These are phyloP conservation scores for Zaprionus camerounensis DNA, from an alignment of 1,140 invertebrate genomes.

Conservation along the genomic window DNA sequence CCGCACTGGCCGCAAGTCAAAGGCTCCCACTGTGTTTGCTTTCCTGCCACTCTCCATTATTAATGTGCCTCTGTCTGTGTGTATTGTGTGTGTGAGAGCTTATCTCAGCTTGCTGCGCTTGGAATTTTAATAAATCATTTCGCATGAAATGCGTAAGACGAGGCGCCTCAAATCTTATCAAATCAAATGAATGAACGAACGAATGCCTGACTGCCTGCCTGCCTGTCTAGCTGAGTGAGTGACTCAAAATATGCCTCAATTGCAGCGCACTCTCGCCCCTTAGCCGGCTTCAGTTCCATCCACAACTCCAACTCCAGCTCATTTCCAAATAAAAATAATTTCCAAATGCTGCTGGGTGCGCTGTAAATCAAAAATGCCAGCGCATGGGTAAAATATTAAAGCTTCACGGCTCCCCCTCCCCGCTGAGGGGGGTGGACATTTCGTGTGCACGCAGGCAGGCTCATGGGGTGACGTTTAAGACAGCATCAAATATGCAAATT, in stretches of 20 bases:
- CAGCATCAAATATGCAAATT: slow-evolving; percentile 75
- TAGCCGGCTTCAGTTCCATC: slow-evolving; percentile 29
- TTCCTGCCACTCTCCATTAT: slow-evolving; percentile 17
- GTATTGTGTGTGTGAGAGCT: not conserved
- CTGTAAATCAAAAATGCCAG: slow-evolving; percentile 75
- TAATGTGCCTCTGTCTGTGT: not conserved
- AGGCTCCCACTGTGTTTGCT: slow-evolving; percentile 37
- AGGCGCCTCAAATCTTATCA: slow-evolving; percentile 54
- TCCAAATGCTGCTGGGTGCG: slow-evolving; percentile 47
- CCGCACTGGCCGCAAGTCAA: slow-evolving; percentile 48
- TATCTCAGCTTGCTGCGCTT: slow-evolving; percentile 28
- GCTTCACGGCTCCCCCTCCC: not conserved
- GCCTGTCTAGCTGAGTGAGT: slow-evolving; percentile 37
- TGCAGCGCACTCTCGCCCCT: slow-evolving; percentile 31
- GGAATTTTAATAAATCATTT: slow-evolving; percentile 83
- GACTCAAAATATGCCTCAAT: slow-evolving; percentile 44
- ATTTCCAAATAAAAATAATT: slow-evolving; percentile 59
- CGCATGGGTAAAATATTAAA: slow-evolving; percentile 62
- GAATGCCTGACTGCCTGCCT: slow-evolving; percentile 27
- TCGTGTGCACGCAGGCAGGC: not conserved
- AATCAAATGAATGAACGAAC: slow-evolving; percentile 77
- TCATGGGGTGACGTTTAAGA: slow-evolving; percentile 33
- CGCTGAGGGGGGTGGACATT: not conserved
- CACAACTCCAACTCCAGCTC: slow-evolving; percentile 19
- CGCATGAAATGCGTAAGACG: slow-evolving; percentile 64